Percentiles rank a stretch among this genome's conserved stretches.
phyloP scores from a whole-genome alignment of 1,140 invertebrate species.

The Zaprionus davidi region DNA sequence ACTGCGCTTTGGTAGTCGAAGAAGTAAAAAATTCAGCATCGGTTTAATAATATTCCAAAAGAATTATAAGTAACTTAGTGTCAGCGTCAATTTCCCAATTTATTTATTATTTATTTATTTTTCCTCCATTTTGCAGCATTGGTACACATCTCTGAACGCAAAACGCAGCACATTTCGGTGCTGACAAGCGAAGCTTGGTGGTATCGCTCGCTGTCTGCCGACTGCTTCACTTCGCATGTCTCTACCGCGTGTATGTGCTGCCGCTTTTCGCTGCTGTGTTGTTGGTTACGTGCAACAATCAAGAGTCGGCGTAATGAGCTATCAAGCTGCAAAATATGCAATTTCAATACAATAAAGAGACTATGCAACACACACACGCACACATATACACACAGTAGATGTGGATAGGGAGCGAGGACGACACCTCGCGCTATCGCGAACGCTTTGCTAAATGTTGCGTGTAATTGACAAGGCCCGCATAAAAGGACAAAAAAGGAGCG shows the following conservation, averaged over 20 bases:
- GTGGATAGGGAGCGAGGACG: slow-evolving; percentile 49
- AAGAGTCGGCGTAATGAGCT: slow-evolving; percentile 81
- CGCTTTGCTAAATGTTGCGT: slow-evolving; percentile 81
- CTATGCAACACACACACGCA: slow-evolving; percentile 12
- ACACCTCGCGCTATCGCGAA: slow-evolving; percentile 76
- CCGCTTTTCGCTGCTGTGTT: slow-evolving; percentile 15
- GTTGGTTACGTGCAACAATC: slow-evolving; percentile 73
- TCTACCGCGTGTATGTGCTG: slow-evolving; percentile 12
- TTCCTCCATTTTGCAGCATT: neutral
- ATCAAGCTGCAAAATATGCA: slow-evolving; percentile 82
- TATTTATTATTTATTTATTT: neutral
- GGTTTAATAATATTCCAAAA: neutral
- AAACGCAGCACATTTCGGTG: slow-evolving; percentile 3
- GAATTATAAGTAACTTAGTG: neutral
- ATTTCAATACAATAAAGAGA: slow-evolving; percentile 72
- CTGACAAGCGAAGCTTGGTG: slow-evolving; percentile 27
- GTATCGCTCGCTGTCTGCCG: slow-evolving; percentile 15
- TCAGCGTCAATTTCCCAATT: neutral
- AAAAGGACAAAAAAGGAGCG: slow-evolving; percentile 58
- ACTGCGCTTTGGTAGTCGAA: too few relatives aligned
- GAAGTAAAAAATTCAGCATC: neutral
- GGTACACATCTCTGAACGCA: slow-evolving; percentile 12
- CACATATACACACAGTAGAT: slow-evolving; percentile 31
- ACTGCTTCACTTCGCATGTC: slow-evolving; percentile 6
- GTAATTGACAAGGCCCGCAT: slow-evolving; percentile 78